phyloP scores from a whole-genome alignment of 2,797 vertebrate species.

The Phalanger gymnotis region DNA sequence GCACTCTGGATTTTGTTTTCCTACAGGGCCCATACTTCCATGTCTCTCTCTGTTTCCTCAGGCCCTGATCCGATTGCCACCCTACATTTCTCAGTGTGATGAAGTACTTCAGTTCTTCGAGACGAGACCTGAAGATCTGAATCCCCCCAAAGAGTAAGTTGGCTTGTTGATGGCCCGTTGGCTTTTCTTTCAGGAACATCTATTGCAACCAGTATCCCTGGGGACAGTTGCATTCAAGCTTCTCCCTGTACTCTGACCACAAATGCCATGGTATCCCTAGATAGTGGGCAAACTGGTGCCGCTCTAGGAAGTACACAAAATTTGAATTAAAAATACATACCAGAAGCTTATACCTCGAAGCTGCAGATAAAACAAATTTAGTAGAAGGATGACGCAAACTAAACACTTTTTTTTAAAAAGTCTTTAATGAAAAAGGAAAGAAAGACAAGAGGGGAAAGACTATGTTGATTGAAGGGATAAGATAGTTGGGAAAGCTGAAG shows the following conservation, averaged over 20 bases:
- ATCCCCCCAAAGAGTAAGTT: constrained; percentile 97
- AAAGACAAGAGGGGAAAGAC: not conserved
- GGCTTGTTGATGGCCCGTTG: not conserved
- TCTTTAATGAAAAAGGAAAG: not conserved
- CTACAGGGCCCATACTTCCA: not conserved
- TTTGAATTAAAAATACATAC: not conserved
- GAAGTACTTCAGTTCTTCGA: constrained; percentile 98
- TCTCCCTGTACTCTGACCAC: not conserved
- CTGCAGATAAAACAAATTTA: not conserved
- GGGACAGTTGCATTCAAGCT: not conserved
- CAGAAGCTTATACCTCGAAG: not conserved
- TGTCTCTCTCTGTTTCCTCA: constrained; percentile 72
- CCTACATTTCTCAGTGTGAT: constrained; percentile 98
- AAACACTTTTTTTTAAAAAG: not conserved
- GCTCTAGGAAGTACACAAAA: not conserved
- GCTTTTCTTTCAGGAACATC: not conserved
- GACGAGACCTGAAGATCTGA: constrained; percentile 96
- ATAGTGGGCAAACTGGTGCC: not conserved
- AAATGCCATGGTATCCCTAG: not conserved
- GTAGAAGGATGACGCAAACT: not conserved
- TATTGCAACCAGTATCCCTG: not conserved
- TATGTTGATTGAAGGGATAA: not conserved
- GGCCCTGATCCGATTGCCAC: constrained; percentile 97
- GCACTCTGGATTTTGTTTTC: not conserved
- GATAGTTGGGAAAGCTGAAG: not conserved